These are phyloP conservation scores for Prosapia bicincta DNA, from an alignment of 2,888 invertebrate genomes.

Conservation along the genomic window DNA sequence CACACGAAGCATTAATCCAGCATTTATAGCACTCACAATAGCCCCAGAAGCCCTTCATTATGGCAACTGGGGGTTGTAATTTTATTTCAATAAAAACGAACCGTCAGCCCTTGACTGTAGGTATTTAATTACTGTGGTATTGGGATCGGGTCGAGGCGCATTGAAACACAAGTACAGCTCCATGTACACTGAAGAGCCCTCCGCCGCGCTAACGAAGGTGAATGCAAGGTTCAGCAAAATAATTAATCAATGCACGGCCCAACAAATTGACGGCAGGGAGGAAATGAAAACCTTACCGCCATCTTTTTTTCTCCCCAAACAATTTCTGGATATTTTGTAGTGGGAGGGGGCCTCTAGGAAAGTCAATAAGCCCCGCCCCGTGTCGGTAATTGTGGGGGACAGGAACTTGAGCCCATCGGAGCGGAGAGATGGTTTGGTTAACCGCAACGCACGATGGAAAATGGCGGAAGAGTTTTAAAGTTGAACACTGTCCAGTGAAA, in stretches of 20 bases:
- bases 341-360: background rate
- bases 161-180: background rate
- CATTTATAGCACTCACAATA: too few relatives aligned
- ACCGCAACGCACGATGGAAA: background rate
- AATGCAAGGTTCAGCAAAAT: background rate
- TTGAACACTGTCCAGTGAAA: background rate
- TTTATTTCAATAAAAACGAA: too few relatives aligned
- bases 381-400: background rate
- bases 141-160: background rate
- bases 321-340: background rate
- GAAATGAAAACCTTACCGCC: background rate
- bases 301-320: background rate
- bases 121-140: too few relatives aligned
- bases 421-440: background rate
- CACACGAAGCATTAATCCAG: too few relatives aligned
- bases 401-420: background rate
- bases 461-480: background rate
- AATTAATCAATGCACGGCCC: background rate
- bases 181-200: background rate
- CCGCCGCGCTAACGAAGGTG: background rate
- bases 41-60: too few relatives aligned
- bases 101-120: too few relatives aligned
- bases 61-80: too few relatives aligned
- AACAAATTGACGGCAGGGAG: background rate
- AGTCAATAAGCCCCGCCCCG: background rate